Evolutionary conservation across 2,888 invertebrate species (phyloP).

Genomic region (Deilephila elpenor): DNA sequence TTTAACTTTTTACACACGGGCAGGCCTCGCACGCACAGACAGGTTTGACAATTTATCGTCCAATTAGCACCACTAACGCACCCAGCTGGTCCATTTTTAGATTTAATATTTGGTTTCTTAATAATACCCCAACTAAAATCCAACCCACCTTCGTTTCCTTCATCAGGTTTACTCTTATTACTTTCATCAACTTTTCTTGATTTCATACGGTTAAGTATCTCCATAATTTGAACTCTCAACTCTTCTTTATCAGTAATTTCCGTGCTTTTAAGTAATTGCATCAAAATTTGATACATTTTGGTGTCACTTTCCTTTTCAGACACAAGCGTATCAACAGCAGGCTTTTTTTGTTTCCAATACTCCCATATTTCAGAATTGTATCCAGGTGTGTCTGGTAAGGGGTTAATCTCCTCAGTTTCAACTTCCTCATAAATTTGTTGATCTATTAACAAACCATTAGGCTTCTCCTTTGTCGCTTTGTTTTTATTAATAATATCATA

Average conservation of each 20-base stretch:
- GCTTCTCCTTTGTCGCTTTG: background rate
- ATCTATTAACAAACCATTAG: background rate
- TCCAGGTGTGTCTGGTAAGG: background rate
- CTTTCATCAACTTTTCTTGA: background rate
- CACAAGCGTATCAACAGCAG: background rate
- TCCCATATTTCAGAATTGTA: background rate
- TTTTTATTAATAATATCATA: background rate
- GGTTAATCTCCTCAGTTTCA: background rate
- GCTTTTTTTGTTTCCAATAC: background rate
- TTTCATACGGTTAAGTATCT: background rate
- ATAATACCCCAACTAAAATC: background rate
- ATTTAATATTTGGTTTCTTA: background rate
- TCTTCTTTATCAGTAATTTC: background rate
- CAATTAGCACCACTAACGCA: background rate
- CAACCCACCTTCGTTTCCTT: background rate
- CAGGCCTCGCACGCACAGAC: background rate
- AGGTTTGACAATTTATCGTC: background rate
- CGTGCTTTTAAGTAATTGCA: background rate
- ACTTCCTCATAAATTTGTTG: background rate
- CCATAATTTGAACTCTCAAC: background rate
- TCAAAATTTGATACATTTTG: conserved; percentile 1
- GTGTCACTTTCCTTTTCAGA: background rate
- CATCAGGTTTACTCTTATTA: background rate
- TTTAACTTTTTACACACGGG: background rate
- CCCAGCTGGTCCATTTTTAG: background rate